phyloP scores from a whole-genome alignment of 2,113 vertebrate species.

The Corythornis cristatus region DNA sequence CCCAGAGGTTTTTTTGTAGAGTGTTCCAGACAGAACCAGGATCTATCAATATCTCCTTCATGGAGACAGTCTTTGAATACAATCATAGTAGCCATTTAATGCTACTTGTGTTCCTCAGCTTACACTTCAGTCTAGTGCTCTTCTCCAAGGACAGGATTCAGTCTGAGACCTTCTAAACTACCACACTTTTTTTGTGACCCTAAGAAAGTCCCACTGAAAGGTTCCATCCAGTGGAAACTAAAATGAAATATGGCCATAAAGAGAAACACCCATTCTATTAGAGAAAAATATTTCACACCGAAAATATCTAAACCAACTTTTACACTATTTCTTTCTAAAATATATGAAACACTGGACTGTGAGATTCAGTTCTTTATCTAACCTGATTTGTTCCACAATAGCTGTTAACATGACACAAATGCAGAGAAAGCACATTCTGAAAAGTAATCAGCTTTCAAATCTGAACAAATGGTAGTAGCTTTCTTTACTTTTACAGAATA shows the following conservation, averaged over 20 bases:
- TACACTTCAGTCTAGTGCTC: neutral
- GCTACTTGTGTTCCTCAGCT: neutral
- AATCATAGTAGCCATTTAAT: neutral
- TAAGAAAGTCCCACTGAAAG: neutral
- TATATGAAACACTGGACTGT: neutral
- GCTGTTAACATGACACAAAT: neutral
- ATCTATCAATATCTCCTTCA: neutral
- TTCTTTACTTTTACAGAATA: constrained; percentile 38
- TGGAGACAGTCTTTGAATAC: neutral
- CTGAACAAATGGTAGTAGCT: neutral
- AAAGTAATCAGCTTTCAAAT: constrained; percentile 45
- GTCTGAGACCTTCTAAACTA: neutral
- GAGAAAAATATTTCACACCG: neutral
- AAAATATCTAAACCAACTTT: neutral
- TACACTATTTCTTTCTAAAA: neutral
- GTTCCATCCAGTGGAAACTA: neutral
- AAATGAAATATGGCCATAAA: neutral
- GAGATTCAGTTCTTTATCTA: neutral
- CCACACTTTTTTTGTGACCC: neutral
- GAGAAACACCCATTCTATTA: neutral
- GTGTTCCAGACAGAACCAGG: neutral
- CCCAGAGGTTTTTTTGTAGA: neutral
- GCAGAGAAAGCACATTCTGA: neutral
- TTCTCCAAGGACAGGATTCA: neutral
- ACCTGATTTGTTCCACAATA: neutral